These are phyloP conservation scores for Lepus timidus DNA, from an alignment of 2,113 vertebrate species.

Conservation along the genomic window DNA sequence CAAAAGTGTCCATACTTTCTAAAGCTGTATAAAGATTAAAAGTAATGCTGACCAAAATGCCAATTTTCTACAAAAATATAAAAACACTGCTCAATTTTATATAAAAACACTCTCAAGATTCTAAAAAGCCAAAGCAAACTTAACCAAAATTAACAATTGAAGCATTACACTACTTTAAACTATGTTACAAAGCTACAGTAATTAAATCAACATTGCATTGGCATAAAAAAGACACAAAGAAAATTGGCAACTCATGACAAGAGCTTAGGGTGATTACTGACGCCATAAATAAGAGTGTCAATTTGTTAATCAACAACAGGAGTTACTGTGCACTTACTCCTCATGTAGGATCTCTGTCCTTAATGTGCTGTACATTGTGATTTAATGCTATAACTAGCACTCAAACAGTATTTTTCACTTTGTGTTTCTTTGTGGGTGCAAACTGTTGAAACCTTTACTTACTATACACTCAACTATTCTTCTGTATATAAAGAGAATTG, in stretches of 20 bases:
- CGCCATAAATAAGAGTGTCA: too few relatives aligned
- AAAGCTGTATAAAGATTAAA: background rate
- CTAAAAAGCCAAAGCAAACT: background rate
- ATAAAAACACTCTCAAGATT: background rate
- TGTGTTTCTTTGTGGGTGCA: too few relatives aligned
- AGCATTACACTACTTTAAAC: background rate
- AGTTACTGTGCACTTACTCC: too few relatives aligned
- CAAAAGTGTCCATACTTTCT: background rate
- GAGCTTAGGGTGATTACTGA: too few relatives aligned
- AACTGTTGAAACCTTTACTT: too few relatives aligned
- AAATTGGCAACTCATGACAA: background rate
- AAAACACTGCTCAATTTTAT: background rate
- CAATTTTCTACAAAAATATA: background rate
- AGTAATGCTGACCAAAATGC: background rate
- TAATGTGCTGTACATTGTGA: too few relatives aligned
- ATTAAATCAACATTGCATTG: background rate
- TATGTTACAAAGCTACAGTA: background rate
- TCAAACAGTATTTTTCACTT: too few relatives aligned
- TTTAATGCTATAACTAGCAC: too few relatives aligned
- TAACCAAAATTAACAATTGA: background rate
- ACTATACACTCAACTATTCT: too few relatives aligned
- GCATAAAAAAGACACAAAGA: background rate
- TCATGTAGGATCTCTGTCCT: too few relatives aligned
- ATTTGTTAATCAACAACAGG: too few relatives aligned
- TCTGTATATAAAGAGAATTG: too few relatives aligned